A percentile compares a stretch with the other conserved stretches of the same genome.
Conservation (phyloP, 2,888 invertebrate genomes). For the Stenchaetothrips biformis region DNA sequence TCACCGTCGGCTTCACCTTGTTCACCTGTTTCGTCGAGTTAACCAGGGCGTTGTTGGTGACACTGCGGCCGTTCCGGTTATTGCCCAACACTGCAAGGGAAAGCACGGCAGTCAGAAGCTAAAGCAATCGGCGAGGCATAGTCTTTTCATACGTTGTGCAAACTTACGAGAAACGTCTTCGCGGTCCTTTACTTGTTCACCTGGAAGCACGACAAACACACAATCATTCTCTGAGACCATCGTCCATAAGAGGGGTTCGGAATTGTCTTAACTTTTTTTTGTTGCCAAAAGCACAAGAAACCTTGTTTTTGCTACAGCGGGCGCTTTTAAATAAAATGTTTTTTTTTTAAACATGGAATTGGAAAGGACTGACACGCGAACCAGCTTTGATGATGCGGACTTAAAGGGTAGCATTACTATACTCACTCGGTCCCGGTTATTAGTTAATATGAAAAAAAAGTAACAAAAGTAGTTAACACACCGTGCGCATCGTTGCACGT, state of each 20-base stretch:
- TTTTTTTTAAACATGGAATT: background rate
- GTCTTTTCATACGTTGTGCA: constrained; percentile 30
- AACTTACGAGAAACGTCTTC: constrained; percentile 59
- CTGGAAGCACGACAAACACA: constrained; percentile 41
- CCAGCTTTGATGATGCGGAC: background rate
- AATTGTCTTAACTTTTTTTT: background rate
- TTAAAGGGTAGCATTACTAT: background rate
- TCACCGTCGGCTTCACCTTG: constrained; percentile 84
- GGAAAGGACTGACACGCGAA: background rate
- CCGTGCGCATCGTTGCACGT: background rate
- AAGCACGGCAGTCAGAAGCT: constrained; percentile 19
- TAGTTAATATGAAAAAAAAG: background rate
- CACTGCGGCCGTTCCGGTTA: constrained; percentile 36
- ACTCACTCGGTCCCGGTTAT: background rate
- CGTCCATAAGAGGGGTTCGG: background rate
- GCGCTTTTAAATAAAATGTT: background rate
- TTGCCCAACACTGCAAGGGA: constrained; percentile 36
- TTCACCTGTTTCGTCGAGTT: constrained; percentile 80
- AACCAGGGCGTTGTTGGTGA: constrained; percentile 52
- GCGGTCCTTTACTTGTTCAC: constrained; percentile 50
- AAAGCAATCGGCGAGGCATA: background rate
- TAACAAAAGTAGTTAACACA: background rate
- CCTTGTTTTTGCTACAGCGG: background rate
- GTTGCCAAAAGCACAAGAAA: background rate
- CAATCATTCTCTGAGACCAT: constrained; percentile 24